These are phyloP conservation scores for Clamator glandarius DNA, from an alignment of 2,797 vertebrate species.

Conservation along the genomic window DNA sequence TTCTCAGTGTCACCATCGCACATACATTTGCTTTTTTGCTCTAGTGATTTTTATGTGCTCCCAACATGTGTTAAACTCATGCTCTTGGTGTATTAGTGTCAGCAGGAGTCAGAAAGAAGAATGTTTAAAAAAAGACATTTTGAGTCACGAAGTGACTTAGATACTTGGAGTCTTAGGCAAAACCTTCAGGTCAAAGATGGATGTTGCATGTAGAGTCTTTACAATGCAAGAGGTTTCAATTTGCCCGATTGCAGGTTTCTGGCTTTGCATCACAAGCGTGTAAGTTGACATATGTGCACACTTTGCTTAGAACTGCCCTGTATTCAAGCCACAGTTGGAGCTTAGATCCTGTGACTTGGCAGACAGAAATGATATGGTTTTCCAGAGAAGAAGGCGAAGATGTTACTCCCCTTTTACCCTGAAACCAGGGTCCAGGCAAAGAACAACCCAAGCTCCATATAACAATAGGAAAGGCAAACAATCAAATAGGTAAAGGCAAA, in stretches of 20 bases:
- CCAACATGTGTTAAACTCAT: background rate
- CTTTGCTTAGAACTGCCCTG: background rate
- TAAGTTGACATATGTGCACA: background rate
- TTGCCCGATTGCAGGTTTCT: background rate
- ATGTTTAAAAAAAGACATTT: background rate
- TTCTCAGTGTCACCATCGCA: background rate
- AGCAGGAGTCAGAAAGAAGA: background rate
- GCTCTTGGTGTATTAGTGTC: background rate
- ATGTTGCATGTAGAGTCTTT: background rate
- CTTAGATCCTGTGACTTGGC: background rate
- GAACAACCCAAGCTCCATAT: background rate
- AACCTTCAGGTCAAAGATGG: background rate
- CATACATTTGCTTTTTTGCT: background rate
- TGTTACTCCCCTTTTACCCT: background rate
- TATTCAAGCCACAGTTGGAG: background rate
- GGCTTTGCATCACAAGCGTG: background rate
- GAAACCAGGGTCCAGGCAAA: background rate
- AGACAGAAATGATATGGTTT: background rate
- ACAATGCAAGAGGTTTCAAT: background rate
- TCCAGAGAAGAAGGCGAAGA: background rate
- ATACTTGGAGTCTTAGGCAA: background rate
- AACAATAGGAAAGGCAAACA: background rate
- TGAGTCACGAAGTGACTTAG: background rate
- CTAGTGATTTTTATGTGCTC: background rate
- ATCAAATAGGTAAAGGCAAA: background rate